Evolutionary conservation across 2,113 vertebrate species (phyloP).

Genomic region (Labeo rohita): DNA sequence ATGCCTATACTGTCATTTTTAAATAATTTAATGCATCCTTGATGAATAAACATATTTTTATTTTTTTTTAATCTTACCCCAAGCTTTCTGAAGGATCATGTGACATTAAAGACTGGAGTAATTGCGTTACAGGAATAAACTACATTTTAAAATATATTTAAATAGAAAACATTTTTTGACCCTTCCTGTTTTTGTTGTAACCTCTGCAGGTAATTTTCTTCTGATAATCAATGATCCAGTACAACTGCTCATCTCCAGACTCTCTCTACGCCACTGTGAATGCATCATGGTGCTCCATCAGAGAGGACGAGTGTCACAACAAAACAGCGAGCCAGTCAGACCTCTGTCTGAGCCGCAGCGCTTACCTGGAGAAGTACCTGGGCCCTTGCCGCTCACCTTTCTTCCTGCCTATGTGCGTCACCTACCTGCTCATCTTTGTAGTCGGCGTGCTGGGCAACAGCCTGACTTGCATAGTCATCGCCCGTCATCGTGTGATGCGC

Average conservation of each 20-base stretch:
- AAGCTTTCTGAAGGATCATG: neutral
- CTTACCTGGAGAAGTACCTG: conserved; percentile 60
- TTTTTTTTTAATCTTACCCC: neutral
- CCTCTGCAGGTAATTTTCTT: conserved; percentile 24
- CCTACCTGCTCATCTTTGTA: conserved; percentile 71
- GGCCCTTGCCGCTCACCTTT: conserved; percentile 65
- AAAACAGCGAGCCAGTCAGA: conserved; percentile 52
- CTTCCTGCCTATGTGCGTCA: conserved; percentile 70
- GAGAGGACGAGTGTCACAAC: conserved; percentile 59
- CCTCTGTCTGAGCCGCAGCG: conserved; percentile 63
- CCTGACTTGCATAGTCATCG: conserved; percentile 73
- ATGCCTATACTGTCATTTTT: too few species aligned
- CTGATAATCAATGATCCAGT: conserved; percentile 47
- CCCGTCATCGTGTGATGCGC: conserved; percentile 71
- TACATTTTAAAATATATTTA: too few species aligned
- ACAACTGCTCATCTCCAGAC: conserved; percentile 66
- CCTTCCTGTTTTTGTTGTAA: neutral
- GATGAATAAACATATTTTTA: neutral
- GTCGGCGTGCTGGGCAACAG: conserved; percentile 73
- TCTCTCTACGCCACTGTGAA: conserved; percentile 17
- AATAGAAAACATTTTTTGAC: neutral
- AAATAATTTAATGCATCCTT: too few species aligned
- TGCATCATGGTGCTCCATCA: conserved; percentile 58
- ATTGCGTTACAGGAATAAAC: neutral
- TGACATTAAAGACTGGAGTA: neutral